phyloP scores from a whole-genome alignment of 1,140 invertebrate species.

The Caenorhabditis latens region DNA sequence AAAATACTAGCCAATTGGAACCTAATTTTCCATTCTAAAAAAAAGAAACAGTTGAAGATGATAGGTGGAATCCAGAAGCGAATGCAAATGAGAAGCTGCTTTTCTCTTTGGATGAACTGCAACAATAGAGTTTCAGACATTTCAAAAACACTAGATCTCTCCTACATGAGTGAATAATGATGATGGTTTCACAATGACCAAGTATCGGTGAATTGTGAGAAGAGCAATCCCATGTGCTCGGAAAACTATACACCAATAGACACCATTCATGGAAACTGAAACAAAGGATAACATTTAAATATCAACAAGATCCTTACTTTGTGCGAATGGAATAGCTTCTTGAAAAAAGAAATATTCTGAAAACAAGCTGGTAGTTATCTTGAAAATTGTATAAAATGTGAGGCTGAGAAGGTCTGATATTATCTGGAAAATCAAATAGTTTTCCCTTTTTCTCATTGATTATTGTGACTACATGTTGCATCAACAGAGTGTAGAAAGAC shows the following conservation, averaged over 20 bases:
- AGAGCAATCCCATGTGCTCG: background rate
- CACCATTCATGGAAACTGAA: constrained; percentile 20
- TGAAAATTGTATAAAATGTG: background rate
- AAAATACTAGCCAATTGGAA: background rate
- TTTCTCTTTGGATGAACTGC: background rate
- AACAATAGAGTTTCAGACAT: background rate
- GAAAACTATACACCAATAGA: background rate
- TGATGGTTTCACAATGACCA: background rate
- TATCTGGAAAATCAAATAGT: background rate
- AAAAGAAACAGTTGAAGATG: background rate
- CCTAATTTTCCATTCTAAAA: background rate
- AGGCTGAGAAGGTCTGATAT: background rate
- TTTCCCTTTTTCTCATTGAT: background rate
- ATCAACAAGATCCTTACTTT: background rate
- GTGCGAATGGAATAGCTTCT: background rate
- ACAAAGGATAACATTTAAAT: background rate
- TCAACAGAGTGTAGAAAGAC: background rate
- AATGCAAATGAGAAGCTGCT: background rate
- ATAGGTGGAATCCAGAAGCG: background rate
- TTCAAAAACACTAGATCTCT: background rate
- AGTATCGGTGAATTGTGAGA: constrained; percentile 2
- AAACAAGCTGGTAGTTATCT: background rate
- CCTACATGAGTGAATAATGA: background rate
- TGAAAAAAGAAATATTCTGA: background rate
- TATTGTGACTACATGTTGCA: background rate